These are phyloP conservation scores for Crocuta crocuta DNA, from an alignment of 2,113 vertebrate genomes.

Conservation along the genomic window DNA sequence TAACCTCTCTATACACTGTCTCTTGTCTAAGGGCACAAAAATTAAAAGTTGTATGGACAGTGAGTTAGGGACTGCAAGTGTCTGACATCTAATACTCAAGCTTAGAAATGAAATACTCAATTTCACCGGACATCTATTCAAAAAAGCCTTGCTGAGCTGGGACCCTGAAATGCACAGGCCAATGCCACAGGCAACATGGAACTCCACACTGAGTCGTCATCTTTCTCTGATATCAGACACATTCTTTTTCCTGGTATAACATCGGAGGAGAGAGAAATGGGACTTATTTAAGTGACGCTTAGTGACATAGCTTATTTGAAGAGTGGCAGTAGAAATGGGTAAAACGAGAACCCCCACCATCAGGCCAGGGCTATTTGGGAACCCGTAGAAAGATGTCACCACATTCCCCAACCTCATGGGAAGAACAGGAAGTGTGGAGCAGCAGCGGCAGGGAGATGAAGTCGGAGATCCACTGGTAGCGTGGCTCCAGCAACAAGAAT, in stretches of 20 bases:
- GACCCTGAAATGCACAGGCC: not conserved
- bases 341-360: not conserved
- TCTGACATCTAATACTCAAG: not conserved
- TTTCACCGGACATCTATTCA: not conserved
- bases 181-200: not conserved
- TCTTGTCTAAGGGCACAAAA: not conserved
- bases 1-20: not conserved
- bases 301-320: slow-evolving; percentile 5
- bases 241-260: not conserved
- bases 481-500: not conserved
- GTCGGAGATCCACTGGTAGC: not conserved
- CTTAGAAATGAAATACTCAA: not conserved
- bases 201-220: not conserved
- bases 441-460: not conserved
- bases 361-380: not conserved
- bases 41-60: not conserved
- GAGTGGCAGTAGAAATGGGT: not conserved
- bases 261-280: not conserved
- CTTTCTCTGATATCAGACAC: not conserved
- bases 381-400: not conserved
- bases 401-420: not conserved
- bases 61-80: not conserved
- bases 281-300: not conserved
- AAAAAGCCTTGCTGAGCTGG: not conserved
- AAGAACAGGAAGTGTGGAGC: not conserved